Evolutionary conservation across 1,140 invertebrate genomes (phyloP).

Genomic region (Heliconius himera): DNA sequence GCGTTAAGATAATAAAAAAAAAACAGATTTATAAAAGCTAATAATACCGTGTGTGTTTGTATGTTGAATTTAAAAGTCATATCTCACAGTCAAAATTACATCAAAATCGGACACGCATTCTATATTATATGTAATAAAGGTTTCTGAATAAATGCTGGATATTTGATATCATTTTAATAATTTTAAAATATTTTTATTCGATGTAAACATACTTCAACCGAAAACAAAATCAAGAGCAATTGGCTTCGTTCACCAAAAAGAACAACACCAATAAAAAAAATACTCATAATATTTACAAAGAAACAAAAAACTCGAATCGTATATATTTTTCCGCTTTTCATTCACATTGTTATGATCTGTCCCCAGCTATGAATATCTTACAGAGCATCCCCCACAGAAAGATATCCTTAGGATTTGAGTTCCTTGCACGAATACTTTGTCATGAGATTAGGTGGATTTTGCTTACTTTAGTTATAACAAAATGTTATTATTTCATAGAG

Average conservation of each 20-base stretch:
- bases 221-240: not conserved
- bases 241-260: not conserved
- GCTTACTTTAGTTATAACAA: slow-evolving; percentile 12
- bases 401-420: slow-evolving; percentile 22
- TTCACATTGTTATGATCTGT: slow-evolving; percentile 22
- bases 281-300: not conserved
- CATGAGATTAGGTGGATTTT: slow-evolving; percentile 24
- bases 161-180: too few relatives aligned
- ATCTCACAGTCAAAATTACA: too few relatives aligned
- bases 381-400: slow-evolving; percentile 9
- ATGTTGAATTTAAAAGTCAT: too few relatives aligned
- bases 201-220: not conserved
- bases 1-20: too few relatives aligned
- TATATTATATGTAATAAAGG: too few relatives aligned
- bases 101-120: too few relatives aligned
- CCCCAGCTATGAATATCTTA: slow-evolving; percentile 25
- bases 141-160: too few relatives aligned
- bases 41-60: too few relatives aligned
- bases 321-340: slow-evolving; percentile 14
- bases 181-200: too few relatives aligned
- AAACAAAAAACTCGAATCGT: not conserved
- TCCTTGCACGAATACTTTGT: slow-evolving; percentile 24
- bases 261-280: not conserved
- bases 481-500: slow-evolving; percentile 20
- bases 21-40: too few relatives aligned